Base-by-base conservation (phyloP, 2,797 vertebrate species). In the Glossophaga mutica region DNA sequence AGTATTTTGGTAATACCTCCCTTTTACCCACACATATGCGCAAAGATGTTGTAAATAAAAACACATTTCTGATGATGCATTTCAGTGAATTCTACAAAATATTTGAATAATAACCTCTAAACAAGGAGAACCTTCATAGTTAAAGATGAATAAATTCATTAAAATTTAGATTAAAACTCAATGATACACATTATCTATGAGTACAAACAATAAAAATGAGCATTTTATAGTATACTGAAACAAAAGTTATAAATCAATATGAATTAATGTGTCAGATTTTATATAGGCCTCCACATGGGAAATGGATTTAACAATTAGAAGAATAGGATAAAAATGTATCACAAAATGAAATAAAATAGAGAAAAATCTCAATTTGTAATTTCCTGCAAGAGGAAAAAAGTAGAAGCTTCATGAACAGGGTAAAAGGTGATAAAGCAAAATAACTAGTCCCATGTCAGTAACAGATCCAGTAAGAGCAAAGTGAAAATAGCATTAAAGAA, bases 101-200 rank as follows among this genome's bases (percentile, higher is more conserved):
- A 90, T 57, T 85, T 91, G 44, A 94, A 48, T 52, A 70, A 73
- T 74, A 59, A 74, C 62, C 37, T 62, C 44, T 78, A 96, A 96
- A 87, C 15, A 82, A 70, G 32, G 97, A 91, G 34, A 57, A 86
- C 67, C 91, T 95, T 55, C 67, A 37, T 62, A 79, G 46, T 93
- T 81, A 93, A 91, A 87, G 32, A 59, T 90, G 14, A 89, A 95
- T 77, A 95, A 52, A 77, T 68, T 15, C 42, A 52, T 96, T 73
- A 93, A 83, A 42, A 94, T 96, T 91, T 92, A 85, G 39, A 37
- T 79, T 73, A 90, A 96, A 95, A 94, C 82, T 94, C 87, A 32
- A 92, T 88, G 39, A 77, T 57, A 77, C 67, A 5, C 44, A 90
- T 96, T 96, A 87, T 82, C 92, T 83, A 71, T 95, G 71, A 96